Evolutionary conservation across 2,113 vertebrate genomes (phyloP), one percentile per base, ranked within the genome.

Genomic region (Anhinga rufa): DNA sequence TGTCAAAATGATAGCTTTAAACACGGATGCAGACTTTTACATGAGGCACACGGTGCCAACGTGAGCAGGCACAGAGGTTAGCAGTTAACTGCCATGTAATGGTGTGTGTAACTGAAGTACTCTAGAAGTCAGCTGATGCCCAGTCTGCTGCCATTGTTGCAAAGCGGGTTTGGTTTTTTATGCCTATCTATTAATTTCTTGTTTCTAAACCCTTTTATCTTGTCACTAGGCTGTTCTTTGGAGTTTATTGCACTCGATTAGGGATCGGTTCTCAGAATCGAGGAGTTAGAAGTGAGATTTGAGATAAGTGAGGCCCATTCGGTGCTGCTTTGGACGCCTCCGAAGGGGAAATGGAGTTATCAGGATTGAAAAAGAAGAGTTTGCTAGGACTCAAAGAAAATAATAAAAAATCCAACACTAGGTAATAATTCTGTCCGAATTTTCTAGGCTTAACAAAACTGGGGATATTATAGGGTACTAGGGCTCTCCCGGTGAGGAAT

Each of bases 361-460:
- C 96, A 97, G 97, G 93, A 97, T 95, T 98, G 95, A 98, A 98
- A 98, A 98, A 97, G 94, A 98, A 97, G 94, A 97, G 95, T 94
- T 98, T 98, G 94, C 97, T 98, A 96, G 96, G 96, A 96, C 86
- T 98, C 90, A 98, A 86, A 94, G 97, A 97, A 95, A 98, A 97
- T 97, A 97, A 96, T 97, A 97, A 97, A 95, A 97, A 97, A 93
- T 96, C 95, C 96, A 97, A 84, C 96, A 96, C 93, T 97, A 97
- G 97, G 96, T 98, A 97, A 97, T 97, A 29, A 64, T 94, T 94
- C 93, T 80, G 86, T 94, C 87, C 70, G 9, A 87, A 94, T 97
- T 95, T 97, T 96, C 79, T 96, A 97, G 95, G 94, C 94, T 87
- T 94, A 91, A 48, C 58, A 71, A 77, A 80, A 92, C 40, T 72